Evolutionary conservation across 2,797 vertebrate species (phyloP), one percentile per base, ranked within the genome.

Genomic region (Dendrocincla fuliginosa): DNA sequence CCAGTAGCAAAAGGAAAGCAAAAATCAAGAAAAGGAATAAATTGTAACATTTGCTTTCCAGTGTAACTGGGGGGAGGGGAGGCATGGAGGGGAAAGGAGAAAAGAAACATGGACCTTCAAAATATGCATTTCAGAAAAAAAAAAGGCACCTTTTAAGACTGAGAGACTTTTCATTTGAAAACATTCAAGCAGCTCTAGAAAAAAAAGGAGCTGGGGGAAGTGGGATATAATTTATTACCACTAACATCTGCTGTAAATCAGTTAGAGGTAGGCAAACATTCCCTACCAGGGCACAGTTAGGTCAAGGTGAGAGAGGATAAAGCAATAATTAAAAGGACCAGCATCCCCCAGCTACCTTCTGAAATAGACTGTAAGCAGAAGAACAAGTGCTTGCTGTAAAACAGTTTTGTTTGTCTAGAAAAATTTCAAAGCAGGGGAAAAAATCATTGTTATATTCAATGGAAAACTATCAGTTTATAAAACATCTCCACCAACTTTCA

Each of bases 201-300:
- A 77, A 76, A 84, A 76, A 78, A 85, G 47, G 44, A 90, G 41
- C 47, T 87, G 76, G 15, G 79, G 83, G 89, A 96, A 95, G 77
- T 24, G 80, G 89, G 80, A 93, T 96, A 95, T 95, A 94, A 97
- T 95, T 95, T 96, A 95, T 96, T 96, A 88, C 89, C 59, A 70
- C 91, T 93, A 96, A 96, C 95, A 94, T 96, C 93, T 96, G 96
- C 95, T 90, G 83, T 94, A 96, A 90, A 96, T 97, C 94, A 96
- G 93, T 95, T 90, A 90, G 94, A 95, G 84, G 87, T 94, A 96
- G 91, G 86, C 93, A 96, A 97, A 95, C 94, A 95, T 95, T 96
- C 95, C 53, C 88, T 90, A 75, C 70, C 53, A 89, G 91, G 77
- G 90, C 93, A 95, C 49, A 50, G 81, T 89, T 87, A 95, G 94